Evolutionary conservation across 1,140 invertebrate species (phyloP).

Genomic region (Drosophila eugracilis): DNA sequence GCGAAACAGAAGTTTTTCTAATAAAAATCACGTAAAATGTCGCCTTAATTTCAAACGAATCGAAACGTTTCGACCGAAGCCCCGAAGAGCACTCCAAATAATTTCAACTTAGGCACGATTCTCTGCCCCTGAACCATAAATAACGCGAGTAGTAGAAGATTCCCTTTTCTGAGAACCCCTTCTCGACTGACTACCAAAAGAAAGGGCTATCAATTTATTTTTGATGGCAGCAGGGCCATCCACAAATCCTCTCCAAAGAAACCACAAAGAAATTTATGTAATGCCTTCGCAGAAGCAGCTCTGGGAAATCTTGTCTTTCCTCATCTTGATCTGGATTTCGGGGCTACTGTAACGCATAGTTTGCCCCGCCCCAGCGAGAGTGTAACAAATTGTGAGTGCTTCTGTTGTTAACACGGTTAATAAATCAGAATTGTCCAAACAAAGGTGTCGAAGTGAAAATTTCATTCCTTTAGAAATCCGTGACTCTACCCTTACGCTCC

Average conservation of each 20-base stretch:
- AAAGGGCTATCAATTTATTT: conserved; percentile 69
- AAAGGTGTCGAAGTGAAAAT: conserved; percentile 23
- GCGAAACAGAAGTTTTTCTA: conserved; percentile 58
- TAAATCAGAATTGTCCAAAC: conserved; percentile 61
- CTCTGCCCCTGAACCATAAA: conserved; percentile 63
- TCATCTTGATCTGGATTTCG: conserved; percentile 37
- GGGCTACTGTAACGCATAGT: conserved; percentile 45
- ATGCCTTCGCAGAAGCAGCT: conserved; percentile 69
- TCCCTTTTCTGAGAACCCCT: conserved; percentile 71
- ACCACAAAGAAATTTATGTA: conserved; percentile 73
- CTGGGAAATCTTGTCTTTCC: conserved; percentile 27
- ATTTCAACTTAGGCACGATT: conserved; percentile 78
- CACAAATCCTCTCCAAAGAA: conserved; percentile 62
- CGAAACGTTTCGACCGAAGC: conserved; percentile 28
- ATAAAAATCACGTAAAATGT: conserved; percentile 81
- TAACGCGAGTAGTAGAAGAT: conserved; percentile 48
- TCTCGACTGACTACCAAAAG: conserved; percentile 18
- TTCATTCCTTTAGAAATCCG: conserved; percentile 79
- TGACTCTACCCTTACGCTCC: conserved; percentile 98
- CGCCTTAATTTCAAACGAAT: conserved; percentile 77
- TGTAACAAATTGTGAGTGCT: conserved; percentile 65
- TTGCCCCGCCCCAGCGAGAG: conserved; percentile 21
- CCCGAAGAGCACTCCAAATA: conserved; percentile 41
- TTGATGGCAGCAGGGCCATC: conserved; percentile 58
- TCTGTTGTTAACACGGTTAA: conserved; percentile 55